Base-by-base conservation (phyloP, 2,797 vertebrate species). In the Dryobates pubescens region DNA sequence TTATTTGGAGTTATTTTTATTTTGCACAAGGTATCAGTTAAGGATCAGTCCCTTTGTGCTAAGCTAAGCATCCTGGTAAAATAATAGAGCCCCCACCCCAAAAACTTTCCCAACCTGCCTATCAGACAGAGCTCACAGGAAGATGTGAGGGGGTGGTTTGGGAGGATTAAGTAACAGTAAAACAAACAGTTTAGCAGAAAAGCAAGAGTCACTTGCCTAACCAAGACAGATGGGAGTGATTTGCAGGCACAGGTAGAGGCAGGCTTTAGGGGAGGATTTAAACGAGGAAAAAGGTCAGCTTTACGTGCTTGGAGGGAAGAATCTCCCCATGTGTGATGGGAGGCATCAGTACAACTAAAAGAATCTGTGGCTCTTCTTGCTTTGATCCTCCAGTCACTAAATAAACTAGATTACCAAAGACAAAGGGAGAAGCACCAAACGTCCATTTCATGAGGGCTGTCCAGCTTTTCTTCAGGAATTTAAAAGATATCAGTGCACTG, bases 111-210 rank as follows among this genome's bases (percentile, higher is more conserved):
- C 80, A 78, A 51, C 78, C 63, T 93, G 64, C 70, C 18, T 83
- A 79, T 88, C 70, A 88, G 86, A 70, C 36, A 49, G 67, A 79
- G 82, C 73, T 88, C 67, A 62, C 4, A 53, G 56, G n/a, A 86
- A 92, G 59, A 51, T 75, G 57, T 76, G 71, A 86, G 76, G 32
- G 61, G 3, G 63, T 85, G 80, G 54, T 67, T 92, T 76, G 57
- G 41, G 32, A 91, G 89, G 79, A 93, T 79, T 93, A 94, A 90
- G 85, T 68, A 93, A 86, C 45, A 70, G 75, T 81, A 94, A 95
- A 95, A 32, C 80, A 94, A 93, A 93, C 57, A 79, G 54, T 93
- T 94, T 79, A 91, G 67, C 73, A 92, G 73, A 83, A 96, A 89
- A 96, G 57, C 79, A 86, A 87, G 88, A 92, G 64, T 79, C 79